Conservation (phyloP, 2,113 vertebrate species). For the Fulmarus glacialis region DNA sequence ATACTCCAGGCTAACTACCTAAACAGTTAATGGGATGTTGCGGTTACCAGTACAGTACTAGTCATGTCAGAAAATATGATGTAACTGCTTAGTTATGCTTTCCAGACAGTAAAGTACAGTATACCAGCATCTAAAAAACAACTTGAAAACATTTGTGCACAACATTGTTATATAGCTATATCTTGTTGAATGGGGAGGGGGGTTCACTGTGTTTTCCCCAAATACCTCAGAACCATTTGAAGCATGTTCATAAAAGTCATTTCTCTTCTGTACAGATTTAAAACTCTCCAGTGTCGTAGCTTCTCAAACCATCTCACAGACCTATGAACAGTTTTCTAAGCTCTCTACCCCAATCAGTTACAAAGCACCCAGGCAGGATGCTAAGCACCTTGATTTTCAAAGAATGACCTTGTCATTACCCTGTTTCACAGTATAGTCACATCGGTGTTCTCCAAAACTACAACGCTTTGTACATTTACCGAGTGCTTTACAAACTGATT, state of each 20-base stretch:
- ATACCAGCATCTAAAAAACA: background rate
- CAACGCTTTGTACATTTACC: background rate
- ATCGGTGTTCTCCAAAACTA: background rate
- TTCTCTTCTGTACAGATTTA: background rate
- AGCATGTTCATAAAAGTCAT: background rate
- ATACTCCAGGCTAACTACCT: background rate
- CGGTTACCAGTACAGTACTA: background rate
- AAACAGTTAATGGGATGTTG: background rate
- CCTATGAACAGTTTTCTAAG: background rate
- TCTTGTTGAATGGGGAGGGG: rapidly evolving
- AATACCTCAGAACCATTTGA: background rate
- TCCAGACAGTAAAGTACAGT: background rate
- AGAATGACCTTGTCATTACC: background rate
- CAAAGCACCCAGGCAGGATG: background rate
- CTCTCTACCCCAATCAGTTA: background rate
- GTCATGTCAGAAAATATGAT: background rate
- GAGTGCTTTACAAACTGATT: background rate
- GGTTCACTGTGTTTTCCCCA: background rate
- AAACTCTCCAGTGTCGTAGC: background rate
- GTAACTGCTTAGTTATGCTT: background rate
- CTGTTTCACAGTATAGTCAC: background rate
- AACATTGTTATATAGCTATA: background rate
- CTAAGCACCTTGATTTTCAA: background rate
- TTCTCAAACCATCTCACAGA: background rate
- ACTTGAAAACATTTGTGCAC: background rate